Conservation (phyloP, 2,113 vertebrate species). For the Hymenochirus boettgeri region DNA sequence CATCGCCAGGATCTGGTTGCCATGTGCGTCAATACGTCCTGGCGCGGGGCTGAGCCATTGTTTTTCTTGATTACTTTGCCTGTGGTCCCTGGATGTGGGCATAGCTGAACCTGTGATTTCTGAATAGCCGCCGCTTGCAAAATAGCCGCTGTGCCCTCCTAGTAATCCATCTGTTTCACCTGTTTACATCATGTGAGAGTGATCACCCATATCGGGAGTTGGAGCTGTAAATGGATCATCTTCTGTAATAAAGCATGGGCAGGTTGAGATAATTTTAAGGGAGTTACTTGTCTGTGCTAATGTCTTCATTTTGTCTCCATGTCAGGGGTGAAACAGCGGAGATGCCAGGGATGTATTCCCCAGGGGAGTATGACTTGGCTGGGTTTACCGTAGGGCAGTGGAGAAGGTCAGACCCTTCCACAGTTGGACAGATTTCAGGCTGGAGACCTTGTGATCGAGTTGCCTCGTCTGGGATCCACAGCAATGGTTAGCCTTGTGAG, state of each 20-base stretch:
- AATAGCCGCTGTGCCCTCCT: conserved; percentile 81
- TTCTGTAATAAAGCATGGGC: no score
- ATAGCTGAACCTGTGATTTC: conserved; percentile 71
- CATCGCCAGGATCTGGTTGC: conserved; percentile 92
- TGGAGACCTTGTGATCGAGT: conserved; percentile 79
- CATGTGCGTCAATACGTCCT: conserved; percentile 93
- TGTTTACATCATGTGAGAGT: no score
- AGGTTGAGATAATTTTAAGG: no score
- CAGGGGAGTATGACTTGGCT: conserved; percentile 86
- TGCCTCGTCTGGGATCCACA: conserved; percentile 90
- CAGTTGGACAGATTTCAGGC: conserved; percentile 67
- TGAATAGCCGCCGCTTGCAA: conserved; percentile 78
- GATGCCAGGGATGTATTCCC: conserved; percentile 85
- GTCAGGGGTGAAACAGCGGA: conserved; percentile 93
- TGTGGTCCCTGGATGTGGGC: conserved; percentile 81
- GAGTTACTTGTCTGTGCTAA: no score
- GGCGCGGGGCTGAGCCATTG: conserved; percentile 90
- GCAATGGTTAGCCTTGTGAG: conserved; percentile 93
- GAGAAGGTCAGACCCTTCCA: conserved; percentile 77
- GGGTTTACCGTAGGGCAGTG: conserved; percentile 87
- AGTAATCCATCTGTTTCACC: no score
- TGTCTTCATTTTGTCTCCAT: not conserved
- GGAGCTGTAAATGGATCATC: no score
- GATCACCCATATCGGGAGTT: no score
- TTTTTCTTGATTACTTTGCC: conserved; percentile 97